Evolutionary conservation across 2,113 vertebrate genomes (phyloP), one percentile per base, ranked within the genome.

Genomic region (Otus sunia): DNA sequence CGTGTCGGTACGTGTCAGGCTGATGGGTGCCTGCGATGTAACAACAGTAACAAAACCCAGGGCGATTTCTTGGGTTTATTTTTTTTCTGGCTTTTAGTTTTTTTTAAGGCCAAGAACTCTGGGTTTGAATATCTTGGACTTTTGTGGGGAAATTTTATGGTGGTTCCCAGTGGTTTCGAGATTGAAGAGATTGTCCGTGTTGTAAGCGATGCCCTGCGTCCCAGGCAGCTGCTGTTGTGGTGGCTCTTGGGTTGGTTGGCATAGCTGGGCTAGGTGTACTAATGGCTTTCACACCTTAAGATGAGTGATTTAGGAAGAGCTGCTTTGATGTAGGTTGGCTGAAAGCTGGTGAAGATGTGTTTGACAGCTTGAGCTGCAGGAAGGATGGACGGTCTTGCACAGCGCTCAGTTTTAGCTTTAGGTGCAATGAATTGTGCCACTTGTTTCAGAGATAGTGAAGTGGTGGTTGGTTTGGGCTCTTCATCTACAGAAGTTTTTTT

Each of bases 361-460:
- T 73, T 45, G 69, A 50, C 34, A 66, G 32, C 74, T 50, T 8
- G 78, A n/a, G 43, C 5, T 72, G 71, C 79, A 39, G 49, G 53
- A 30, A 53, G 55, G 34, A 25, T 25, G 55, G 32, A n/a, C 6
- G 2, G 18, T 18, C 41, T 13, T 29, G 34, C 4, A 0, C 3
- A 26, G 49, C 5, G 12, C n/a, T 88, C 7, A 0, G 0, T 34
- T 75, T 67, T 18, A 12, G 49, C 50, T 47, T 23, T 62, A 5
- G 32, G 27, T 84, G 4, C 45, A 25, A 18, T 6, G 30, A 20
- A 14, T 34, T 25, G 21, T 21, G 36, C 78, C 0, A 0, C 34
- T 76, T 0, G 0, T 41, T n/a, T 64, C 2, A 1, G 53, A 76
- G 19, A 15, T 4, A 8, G 0, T 14, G 43, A 32, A 2, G 21